Conservation (phyloP, 2,113 vertebrate genomes). For the Ranitomeya imitator region DNA sequence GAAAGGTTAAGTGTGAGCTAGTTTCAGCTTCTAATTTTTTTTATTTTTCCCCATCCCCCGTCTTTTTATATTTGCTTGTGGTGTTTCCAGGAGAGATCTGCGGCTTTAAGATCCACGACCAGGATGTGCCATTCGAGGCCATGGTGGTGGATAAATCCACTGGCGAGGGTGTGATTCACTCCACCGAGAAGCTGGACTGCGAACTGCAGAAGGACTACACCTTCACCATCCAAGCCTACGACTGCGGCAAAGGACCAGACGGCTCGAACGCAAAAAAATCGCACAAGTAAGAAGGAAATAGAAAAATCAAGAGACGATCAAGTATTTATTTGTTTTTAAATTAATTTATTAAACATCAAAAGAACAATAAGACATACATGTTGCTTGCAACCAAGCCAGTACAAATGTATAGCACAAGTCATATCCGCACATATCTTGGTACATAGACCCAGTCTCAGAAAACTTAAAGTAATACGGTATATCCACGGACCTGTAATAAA, state of each 20-base stretch:
- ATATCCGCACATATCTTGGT: too few relatives aligned
- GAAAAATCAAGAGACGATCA: too few relatives aligned
- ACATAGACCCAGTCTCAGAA: too few relatives aligned
- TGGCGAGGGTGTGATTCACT: constrained; percentile 90
- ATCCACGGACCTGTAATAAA: too few relatives aligned
- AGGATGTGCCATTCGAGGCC: constrained; percentile 94
- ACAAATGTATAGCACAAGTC: too few relatives aligned
- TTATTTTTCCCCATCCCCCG: neutral
- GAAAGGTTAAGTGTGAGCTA: neutral
- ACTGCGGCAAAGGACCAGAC: constrained; percentile 93
- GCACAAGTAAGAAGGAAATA: constrained; percentile 86
- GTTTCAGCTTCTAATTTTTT: neutral
- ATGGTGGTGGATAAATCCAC: constrained; percentile 97
- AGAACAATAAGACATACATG: too few relatives aligned
- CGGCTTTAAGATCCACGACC: constrained; percentile 95
- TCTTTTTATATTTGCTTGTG: neutral
- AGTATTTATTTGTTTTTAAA: too few relatives aligned
- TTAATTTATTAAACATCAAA: too few relatives aligned
- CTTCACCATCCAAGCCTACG: constrained; percentile 94
- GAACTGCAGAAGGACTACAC: constrained; percentile 97
- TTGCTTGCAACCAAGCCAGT: too few relatives aligned
- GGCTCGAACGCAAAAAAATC: constrained; percentile 89
- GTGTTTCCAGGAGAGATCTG: constrained; percentile 89
- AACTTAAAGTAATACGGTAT: too few relatives aligned
- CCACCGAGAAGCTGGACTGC: constrained; percentile 93